Evolutionary conservation across 2,113 vertebrate genomes (phyloP), one percentile per base, ranked within the genome.

Genomic region (Sinocyclocheilus maitianheensis): DNA sequence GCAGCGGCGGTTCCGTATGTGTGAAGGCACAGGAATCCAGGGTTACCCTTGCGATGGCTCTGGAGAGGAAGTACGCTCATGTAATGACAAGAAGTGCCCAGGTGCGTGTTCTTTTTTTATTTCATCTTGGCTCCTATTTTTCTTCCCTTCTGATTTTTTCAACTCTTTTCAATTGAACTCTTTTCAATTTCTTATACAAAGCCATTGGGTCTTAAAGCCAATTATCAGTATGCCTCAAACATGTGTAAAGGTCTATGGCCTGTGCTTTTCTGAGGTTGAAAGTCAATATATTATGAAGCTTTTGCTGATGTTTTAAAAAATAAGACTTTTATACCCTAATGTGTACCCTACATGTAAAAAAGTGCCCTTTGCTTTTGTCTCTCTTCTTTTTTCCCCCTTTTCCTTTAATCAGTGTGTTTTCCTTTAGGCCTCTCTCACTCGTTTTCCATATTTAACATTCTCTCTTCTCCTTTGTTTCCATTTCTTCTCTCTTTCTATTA

Each of bases 61-160:
- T 0, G 98, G 97, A 9, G 98, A 99, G 93, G 98, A 99, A 92
- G 96, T 98, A 89, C 97, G 97, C 88, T 94, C 97, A 48, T 99
- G 98, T 91, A 99, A 97, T 0, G 97, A 98, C 93, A 99, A 98
- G 95, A 99, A 97, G 89, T 99, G 98, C 91, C 98, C 98, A 91
- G 98, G 98, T 99, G 93, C 88, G 93, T 93, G 83, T 40, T 22
- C 0, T 37, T 37, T 5, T 34, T 48, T 18, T 30, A 4, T 78
- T 78, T 37, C 8, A 0, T 12, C 1, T 60, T 60, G 9, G 5
- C 13, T 69, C 8, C 10, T 40, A 0, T 72, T 72, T 72, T 72
- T 72, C 69, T 72, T 43, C 58, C 1, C 2, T 60, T 58, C 55
- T 58, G 18, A 2, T 58, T 60, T 60, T 22, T 60, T 60, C 20